phyloP scores from a whole-genome alignment of 2,888 invertebrate species.

The Brassicogethes aeneus region DNA sequence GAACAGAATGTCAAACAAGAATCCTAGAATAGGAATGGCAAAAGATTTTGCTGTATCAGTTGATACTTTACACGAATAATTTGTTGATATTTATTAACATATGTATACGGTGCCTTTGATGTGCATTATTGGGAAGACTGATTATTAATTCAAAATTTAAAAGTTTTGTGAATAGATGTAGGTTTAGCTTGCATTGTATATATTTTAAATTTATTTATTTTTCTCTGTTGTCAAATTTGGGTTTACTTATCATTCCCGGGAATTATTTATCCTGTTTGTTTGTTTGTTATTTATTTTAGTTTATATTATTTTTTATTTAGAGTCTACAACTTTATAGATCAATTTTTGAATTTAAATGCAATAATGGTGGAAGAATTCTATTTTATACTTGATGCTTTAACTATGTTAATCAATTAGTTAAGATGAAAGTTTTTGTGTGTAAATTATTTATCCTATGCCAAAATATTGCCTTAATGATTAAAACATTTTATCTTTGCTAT shows the following conservation, averaged over 20 bases:
- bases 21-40: background rate
- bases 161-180: slow-evolving; percentile 19
- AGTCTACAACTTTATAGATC: slow-evolving; percentile 6
- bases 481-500: no score
- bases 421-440: slow-evolving; percentile 11
- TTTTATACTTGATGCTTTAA: slow-evolving; percentile 5
- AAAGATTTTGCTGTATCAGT: slow-evolving; percentile 36
- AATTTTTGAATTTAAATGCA: slow-evolving; percentile 11
- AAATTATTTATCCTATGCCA: no score
- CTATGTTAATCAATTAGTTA: slow-evolving; percentile 7
- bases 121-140: slow-evolving; percentile 24
- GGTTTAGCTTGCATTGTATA: slow-evolving; percentile 23
- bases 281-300: slow-evolving; percentile 22
- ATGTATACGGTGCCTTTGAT: slow-evolving; percentile 18
- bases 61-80: slow-evolving; percentile 37
- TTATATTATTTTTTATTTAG: slow-evolving; percentile 11
- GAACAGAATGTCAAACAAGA: slow-evolving; percentile 38
- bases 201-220: slow-evolving; percentile 28
- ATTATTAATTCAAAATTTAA: slow-evolving; percentile 16
- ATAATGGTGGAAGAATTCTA: slow-evolving; percentile 15
- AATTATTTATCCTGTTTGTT: slow-evolving; percentile 25
- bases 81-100: slow-evolving; percentile 1
- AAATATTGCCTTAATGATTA: no score
- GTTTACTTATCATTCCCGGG: slow-evolving; percentile 32
- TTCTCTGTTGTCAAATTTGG: slow-evolving; percentile 24